These are phyloP conservation scores for Rhynchomys soricoides DNA, from an alignment of 2,113 vertebrate species.

Conservation along the genomic window DNA sequence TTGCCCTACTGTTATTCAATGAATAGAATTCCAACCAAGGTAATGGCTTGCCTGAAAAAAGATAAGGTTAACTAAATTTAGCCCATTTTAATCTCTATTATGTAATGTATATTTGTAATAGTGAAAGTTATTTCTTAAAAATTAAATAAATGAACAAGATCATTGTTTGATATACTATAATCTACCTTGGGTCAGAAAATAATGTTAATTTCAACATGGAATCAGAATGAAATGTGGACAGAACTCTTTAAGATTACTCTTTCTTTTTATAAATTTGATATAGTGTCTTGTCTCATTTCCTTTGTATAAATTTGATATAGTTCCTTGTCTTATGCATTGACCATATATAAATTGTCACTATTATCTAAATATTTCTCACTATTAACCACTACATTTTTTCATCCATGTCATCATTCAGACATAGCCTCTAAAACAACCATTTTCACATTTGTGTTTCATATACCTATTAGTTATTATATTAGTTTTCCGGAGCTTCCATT, in stretches of 20 bases:
- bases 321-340: background rate
- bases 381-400: background rate
- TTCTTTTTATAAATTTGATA: background rate
- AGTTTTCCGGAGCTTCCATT: background rate
- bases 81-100: conserved; percentile 29
- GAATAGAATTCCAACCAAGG: conserved; percentile 35
- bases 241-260: background rate
- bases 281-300: background rate
- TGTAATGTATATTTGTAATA: conserved; percentile 12
- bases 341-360: background rate
- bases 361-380: background rate
- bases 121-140: background rate
- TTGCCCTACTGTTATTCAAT: conserved; percentile 35
- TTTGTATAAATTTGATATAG: too few species aligned
- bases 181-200: background rate
- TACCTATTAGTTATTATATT: background rate
- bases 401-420: background rate
- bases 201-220: background rate
- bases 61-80: background rate
- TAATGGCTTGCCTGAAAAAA: background rate
- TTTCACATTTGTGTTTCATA: background rate
- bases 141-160: background rate
- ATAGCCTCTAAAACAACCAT: background rate
- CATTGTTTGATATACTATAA: background rate
- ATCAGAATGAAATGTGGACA: background rate